Evolutionary conservation across 1,140 invertebrate genomes (phyloP).

Genomic region (Ladona fulva): DNA sequence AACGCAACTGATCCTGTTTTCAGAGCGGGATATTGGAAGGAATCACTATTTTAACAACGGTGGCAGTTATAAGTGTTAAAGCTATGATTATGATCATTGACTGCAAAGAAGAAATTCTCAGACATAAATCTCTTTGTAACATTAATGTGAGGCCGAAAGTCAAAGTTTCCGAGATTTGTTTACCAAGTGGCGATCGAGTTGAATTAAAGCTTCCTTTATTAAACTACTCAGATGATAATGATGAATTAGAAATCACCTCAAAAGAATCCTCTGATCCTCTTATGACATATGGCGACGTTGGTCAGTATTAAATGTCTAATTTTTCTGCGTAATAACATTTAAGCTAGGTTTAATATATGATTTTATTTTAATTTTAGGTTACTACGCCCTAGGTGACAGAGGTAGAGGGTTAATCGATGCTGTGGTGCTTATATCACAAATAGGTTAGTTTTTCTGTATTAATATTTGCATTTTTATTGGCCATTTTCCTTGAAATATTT

Average conservation of each 20-base stretch:
- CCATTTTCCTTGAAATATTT: background rate
- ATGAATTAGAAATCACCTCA: background rate
- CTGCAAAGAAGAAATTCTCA: slow-evolving; percentile 36
- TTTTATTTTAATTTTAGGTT: slow-evolving; percentile 28
- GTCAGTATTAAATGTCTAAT: slow-evolving; percentile 23
- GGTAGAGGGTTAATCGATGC: slow-evolving; percentile 35
- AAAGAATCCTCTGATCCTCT: slow-evolving; percentile 23
- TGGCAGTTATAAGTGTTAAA: slow-evolving; percentile 34
- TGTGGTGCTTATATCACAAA: slow-evolving; percentile 36
- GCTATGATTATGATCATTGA: slow-evolving; percentile 39
- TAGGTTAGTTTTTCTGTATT: slow-evolving; percentile 28
- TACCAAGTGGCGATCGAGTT: slow-evolving; percentile 11
- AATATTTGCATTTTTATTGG: background rate
- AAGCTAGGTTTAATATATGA: background rate
- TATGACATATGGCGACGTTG: slow-evolving; percentile 38
- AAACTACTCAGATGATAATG: slow-evolving; percentile 17
- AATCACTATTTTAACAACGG: slow-evolving; percentile 34
- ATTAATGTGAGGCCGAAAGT: slow-evolving; percentile 24
- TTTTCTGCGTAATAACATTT: background rate
- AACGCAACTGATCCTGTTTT: slow-evolving; percentile 20
- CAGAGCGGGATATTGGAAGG: slow-evolving; percentile 41
- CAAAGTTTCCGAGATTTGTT: slow-evolving; percentile 12
- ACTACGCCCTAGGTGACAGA: slow-evolving; percentile 33
- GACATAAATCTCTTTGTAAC: slow-evolving; percentile 21
- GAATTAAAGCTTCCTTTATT: slow-evolving; percentile 23